Base-by-base conservation (phyloP, 2,797 vertebrate genomes). In the Pogonophryne albipinna region DNA sequence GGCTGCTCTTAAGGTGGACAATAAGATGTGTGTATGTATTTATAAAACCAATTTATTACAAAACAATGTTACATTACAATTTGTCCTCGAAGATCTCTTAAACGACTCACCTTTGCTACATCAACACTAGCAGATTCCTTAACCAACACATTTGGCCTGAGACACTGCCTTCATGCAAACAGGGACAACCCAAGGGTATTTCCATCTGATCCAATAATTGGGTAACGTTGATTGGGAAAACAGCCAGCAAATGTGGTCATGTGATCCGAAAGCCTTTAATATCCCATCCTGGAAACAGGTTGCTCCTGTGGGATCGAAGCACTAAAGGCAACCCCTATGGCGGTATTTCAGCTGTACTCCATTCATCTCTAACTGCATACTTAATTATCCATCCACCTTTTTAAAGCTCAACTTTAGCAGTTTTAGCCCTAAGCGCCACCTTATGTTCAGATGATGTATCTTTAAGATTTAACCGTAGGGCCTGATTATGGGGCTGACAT, bases 211-310 rank as follows among this genome's bases (percentile, higher is more conserved):
- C 23, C 23, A 61, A 41, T 46, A 65, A 67, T 62, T 41, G 10
- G 46, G 51, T 71, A 67, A 41, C 4, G 4, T 19, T 41, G 53
- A 79, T 59, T 79, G 74, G 79, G 61, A 72, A 38, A 70, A 27
- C 45, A 65, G 47, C 31, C 50, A 42, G 46, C 4, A 17, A 55
- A 64, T 59, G 46, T 17, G 34, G 53, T 67, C 80, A 71, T 17
- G 4, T 67, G 78, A 53, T 71, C 23, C 11, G 53, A 76, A 71
- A 73, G 65, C 46, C 57, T 74, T 76, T 68, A 61, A 82, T 75
- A 61, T 76, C 74, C 68, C 44, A 38, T 66, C 52, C 71, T 71
- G 80, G 85, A 63, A 67, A 76, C 42, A 78, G 38, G 74, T 63
- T 51, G 55, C 17, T 74, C 41, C 50, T 27, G 3, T 58, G 49